Conservation (phyloP, 2,113 vertebrate species). For the Lamprologus tigripictilis region DNA sequence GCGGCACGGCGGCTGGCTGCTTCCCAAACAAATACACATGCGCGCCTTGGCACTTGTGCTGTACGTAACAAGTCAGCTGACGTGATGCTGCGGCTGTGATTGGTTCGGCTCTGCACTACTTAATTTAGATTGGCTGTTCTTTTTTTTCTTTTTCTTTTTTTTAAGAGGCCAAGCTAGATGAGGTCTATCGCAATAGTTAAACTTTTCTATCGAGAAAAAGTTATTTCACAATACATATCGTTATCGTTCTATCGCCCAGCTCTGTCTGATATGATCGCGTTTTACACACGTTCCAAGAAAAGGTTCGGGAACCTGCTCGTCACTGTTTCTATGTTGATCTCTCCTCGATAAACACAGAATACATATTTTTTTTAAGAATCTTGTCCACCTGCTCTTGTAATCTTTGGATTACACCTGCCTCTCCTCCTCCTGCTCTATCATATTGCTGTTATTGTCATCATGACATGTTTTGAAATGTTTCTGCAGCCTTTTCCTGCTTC, state of each 20-base stretch:
- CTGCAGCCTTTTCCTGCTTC: not conserved
- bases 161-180: rapidly evolving
- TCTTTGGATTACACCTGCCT: not conserved
- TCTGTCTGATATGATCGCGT: not conserved
- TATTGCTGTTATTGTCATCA: rapidly evolving
- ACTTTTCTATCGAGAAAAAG: too few relatives aligned
- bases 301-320: not conserved
- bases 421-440: not conserved
- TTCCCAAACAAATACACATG: too few relatives aligned
- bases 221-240: too few relatives aligned
- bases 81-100: too few relatives aligned
- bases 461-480: not conserved
- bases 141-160: too few relatives aligned
- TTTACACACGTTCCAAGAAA: not conserved
- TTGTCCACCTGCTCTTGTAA: not conserved
- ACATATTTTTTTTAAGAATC: not conserved
- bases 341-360: not conserved
- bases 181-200: rapidly evolving
- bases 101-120: rapidly evolving
- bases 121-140: too few relatives aligned
- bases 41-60: too few relatives aligned
- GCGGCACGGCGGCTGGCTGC: too few relatives aligned
- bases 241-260: too few relatives aligned
- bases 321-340: not conserved
- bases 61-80: rapidly evolving